Evolutionary conservation across 1,140 invertebrate species (phyloP), one percentile per base, ranked within the genome.

Genomic region (Zaprionus inermis): DNA sequence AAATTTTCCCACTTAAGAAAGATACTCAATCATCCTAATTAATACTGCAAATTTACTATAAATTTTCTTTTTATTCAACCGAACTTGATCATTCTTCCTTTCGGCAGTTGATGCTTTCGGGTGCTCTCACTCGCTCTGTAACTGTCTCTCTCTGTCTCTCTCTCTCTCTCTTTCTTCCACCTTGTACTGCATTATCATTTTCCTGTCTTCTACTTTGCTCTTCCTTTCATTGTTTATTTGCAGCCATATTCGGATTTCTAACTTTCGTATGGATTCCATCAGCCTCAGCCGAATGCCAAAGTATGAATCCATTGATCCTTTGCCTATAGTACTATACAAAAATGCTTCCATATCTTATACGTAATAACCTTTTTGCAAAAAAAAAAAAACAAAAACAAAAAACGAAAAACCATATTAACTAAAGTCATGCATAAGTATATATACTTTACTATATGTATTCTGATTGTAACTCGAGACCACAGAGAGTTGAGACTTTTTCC

Each of bases 201-300:
- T 92, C 79, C 76, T 74, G 69, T 86, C 79, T 89, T 90, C 86
- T 79, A 83, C 88, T 82, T 83, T 88, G 85, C 84, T 89, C 86
- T 88, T 79, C 73, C 78, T 83, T 81, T 80, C 76, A 89, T 79
- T 83, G 74, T 84, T 91, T 89, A 84, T 91, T 91, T 92, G 84
- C 91, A 92, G 91, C 91, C 76, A 79, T 88, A 85, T 92, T 92
- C 81, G 91, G 91, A 91, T 91, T 92, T 81, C 76, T 92, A 85
- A 91, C 91, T 79, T 89, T 92, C 71, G 77, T 92, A 81, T 92
- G 91, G 91, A 91, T 92, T 88, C 91, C 91, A 76, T 79, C 90
- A 78, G 91, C 91, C 79, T 91, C 91, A 89, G 91, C 91, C 81
- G 91, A 92, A 91, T 92, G 91, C 82, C 91, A 92, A 92, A 92